Percentiles rank a stretch among this genome's conserved stretches.
Evolutionary conservation across 30 jellyfish, hydroid and myxozoan genomes (phyloP).

Genomic region (Hydractinia echinata): DNA sequence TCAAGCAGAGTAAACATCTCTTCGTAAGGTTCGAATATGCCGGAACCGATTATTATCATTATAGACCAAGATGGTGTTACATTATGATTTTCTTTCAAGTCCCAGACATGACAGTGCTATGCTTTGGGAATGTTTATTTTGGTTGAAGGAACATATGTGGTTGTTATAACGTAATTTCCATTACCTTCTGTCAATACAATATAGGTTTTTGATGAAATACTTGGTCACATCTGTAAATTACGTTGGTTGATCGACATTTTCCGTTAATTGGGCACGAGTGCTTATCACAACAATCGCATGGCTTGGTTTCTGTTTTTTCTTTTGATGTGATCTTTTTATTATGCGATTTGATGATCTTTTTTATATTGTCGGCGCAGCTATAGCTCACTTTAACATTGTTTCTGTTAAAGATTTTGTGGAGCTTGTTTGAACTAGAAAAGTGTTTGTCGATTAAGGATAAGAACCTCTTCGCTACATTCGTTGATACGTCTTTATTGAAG

Average conservation of each 20-base stretch:
- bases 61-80: slow-evolving; percentile 4
- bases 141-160: not conserved
- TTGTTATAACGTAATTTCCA: not conserved
- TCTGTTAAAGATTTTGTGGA: no score
- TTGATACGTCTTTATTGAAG: not conserved
- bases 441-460: no score
- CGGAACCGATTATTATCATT: slow-evolving; percentile 13
- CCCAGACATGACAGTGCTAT: slow-evolving; percentile 13
- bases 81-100: slow-evolving; percentile 6
- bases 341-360: no score
- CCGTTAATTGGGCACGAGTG: no score
- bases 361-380: no score
- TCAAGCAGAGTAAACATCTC: slow-evolving; percentile 8
- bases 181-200: slow-evolving; percentile 5
- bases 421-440: no score
- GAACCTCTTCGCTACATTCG: not conserved
- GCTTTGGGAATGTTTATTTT: not conserved
- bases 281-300: no score
- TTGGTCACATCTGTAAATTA: slow-evolving; percentile 13
- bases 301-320: no score
- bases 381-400: no score
- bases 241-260: no score
- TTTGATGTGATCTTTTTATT: no score
- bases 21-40: slow-evolving; percentile 8
- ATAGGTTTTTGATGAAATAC: slow-evolving; percentile 1